phyloP scores from a whole-genome alignment of 2,888 invertebrate genomes.

The Iphiclides podalirius region DNA sequence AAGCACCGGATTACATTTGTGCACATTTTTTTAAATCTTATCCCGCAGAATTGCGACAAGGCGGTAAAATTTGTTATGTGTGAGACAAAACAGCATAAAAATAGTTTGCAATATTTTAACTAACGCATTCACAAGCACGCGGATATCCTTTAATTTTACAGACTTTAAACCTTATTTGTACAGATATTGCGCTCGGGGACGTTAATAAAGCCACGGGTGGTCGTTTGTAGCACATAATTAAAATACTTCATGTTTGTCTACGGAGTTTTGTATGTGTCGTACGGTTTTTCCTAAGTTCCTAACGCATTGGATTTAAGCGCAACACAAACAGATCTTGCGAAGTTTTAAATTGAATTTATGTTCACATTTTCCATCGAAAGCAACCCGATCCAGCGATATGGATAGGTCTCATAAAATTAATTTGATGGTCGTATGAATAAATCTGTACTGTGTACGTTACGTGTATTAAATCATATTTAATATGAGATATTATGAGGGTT shows the following conservation, averaged over 20 bases:
- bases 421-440: too few relatives aligned
- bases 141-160: neutral
- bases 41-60: too few relatives aligned
- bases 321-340: slow-evolving; percentile 48
- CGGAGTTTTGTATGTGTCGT: slow-evolving; percentile 11
- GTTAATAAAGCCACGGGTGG: neutral
- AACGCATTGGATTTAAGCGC: slow-evolving; percentile 33
- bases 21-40: too few relatives aligned
- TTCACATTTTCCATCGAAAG: slow-evolving; percentile 12
- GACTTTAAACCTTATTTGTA: neutral
- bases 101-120: too few relatives aligned
- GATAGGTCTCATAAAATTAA: slow-evolving; percentile 43
- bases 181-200: neutral
- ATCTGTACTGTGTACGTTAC: slow-evolving; percentile 40
- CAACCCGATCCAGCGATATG: neutral
- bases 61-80: too few relatives aligned
- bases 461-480: slow-evolving; percentile 8
- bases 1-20: too few relatives aligned
- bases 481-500: too few relatives aligned
- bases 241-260: slow-evolving; percentile 24
- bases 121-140: neutral
- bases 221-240: slow-evolving; percentile 18
- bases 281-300: slow-evolving; percentile 33
- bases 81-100: too few relatives aligned
- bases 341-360: slow-evolving; percentile 62